Evolutionary conservation across 2,113 vertebrate species (phyloP), one percentile per base, ranked within the genome.

Genomic region (Agelaius phoeniceus): DNA sequence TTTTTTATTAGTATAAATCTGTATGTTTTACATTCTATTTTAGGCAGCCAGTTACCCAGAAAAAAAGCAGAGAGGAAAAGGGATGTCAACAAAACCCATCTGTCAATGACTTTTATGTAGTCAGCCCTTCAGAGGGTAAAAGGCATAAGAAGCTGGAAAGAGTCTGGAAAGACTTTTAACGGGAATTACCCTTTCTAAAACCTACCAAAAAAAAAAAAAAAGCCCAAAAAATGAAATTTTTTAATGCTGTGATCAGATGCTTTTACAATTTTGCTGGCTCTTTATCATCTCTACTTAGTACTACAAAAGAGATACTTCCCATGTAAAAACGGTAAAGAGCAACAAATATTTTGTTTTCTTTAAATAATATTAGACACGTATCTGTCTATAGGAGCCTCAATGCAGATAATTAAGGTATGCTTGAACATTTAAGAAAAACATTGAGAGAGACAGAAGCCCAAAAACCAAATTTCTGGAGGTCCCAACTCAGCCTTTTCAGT

Each of bases 1-100:
- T 63, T 93, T 92, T 57, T 97, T 96, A 77, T 15, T 15, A 48
- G 30, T 72, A 83, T 91, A 92, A 73, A 72, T 78, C 35, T 66
- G 48, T 39, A 46, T 39, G 43, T 6, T 89, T 63, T 91, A 41
- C 11, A 65, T 59, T 27, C 15, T 46, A 39, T 63, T 89, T 71
- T 48, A 73, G 54, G 15, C 46, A 83, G 57, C 51, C 85, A 61
- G 43, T 86, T 96, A 92, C 46, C 28, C 76, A 87, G 52, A n/a
- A 96, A 96, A 96, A 89, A 71, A 54, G n/a, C 49, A 73, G 11
- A 30, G 65, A 87, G 48, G 74, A 85, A 80, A 74, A 31, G 33
- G 23, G 49, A 75, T 76, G 94, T 37, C 61, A 81, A 84, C 3
- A 68, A 83, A 51, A 68, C 24, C 49, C 85, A 96, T 58, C 66